These are phyloP conservation scores for Leptinotarsa rubiginosa DNA, from an alignment of 2,888 invertebrate species.

Conservation along the genomic window DNA sequence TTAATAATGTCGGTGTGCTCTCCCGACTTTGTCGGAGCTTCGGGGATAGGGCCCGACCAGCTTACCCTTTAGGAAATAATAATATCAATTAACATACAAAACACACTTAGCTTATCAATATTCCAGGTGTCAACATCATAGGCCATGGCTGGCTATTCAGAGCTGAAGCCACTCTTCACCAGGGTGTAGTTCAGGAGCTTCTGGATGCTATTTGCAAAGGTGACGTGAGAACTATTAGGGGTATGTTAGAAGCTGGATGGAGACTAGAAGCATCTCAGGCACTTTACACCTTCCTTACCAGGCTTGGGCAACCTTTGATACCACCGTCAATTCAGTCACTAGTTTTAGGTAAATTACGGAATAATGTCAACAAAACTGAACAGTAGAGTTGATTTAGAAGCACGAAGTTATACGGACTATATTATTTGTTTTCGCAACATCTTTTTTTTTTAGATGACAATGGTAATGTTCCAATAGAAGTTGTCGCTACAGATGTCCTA, in stretches of 20 bases:
- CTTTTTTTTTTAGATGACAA: constrained; percentile 57
- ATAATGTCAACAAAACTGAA: too few relatives aligned
- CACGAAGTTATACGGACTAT: too few relatives aligned
- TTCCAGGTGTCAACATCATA: constrained; percentile 55
- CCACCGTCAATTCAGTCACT: constrained; percentile 66
- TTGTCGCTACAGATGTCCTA: constrained; percentile 67
- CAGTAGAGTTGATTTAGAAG: too few relatives aligned
- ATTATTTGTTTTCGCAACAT: too few relatives aligned
- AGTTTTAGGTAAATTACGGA: constrained; percentile 62
- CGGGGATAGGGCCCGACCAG: too few relatives aligned
- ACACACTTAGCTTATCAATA: constrained; percentile 7
- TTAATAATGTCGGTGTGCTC: too few relatives aligned
- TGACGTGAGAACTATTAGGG: constrained; percentile 47
- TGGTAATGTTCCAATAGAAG: constrained; percentile 64
- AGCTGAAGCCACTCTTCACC: constrained; percentile 53
- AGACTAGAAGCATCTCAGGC: constrained; percentile 66
- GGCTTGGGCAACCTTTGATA: constrained; percentile 64
- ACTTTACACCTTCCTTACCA: constrained; percentile 62
- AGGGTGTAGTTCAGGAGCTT: constrained; percentile 51
- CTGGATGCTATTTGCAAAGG: constrained; percentile 49
- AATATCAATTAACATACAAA: neutral
- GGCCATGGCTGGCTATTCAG: constrained; percentile 60
- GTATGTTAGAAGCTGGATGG: constrained; percentile 58
- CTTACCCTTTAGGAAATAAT: neutral
- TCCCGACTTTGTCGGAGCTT: too few relatives aligned